A percentile compares a stretch with the other conserved stretches of the same genome.
phyloP scores from a whole-genome alignment of 2,113 vertebrate genomes.

The Psittacara wagleri region DNA sequence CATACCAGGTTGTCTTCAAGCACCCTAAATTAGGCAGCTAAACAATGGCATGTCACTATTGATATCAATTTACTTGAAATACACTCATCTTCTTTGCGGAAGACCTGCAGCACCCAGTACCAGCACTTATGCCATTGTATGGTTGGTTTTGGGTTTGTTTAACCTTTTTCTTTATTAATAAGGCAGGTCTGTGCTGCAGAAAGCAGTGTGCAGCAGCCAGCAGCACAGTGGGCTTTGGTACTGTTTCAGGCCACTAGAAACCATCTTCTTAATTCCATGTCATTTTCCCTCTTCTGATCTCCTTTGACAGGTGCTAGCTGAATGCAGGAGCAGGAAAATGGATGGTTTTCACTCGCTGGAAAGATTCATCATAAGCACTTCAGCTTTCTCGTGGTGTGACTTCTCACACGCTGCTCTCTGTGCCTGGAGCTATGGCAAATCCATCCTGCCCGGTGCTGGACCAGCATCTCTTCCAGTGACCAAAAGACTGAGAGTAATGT shows the following conservation, averaged over 20 bases:
- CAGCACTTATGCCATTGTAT: background rate
- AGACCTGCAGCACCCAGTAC: background rate
- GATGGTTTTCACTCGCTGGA: background rate
- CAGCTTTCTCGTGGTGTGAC: background rate
- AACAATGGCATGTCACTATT: background rate
- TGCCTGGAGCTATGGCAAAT: background rate
- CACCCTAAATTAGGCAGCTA: background rate
- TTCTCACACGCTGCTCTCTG: background rate
- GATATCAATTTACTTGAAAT: background rate
- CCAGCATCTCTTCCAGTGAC: background rate
- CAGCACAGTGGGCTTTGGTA: background rate
- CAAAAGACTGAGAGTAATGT: background rate
- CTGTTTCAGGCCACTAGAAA: background rate
- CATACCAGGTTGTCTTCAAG: background rate
- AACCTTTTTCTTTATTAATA: background rate
- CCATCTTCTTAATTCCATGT: background rate
- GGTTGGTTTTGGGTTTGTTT: accelerated
- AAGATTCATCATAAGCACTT: background rate
- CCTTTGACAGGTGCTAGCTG: background rate
- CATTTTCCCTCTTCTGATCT: background rate
- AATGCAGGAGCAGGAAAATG: background rate
- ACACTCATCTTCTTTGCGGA: accelerated
- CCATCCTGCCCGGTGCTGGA: background rate
- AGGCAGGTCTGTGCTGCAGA: background rate
- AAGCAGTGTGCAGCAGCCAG: background rate